Conservation (phyloP, 2,113 vertebrate genomes). For the Ranitomeya variabilis region DNA sequence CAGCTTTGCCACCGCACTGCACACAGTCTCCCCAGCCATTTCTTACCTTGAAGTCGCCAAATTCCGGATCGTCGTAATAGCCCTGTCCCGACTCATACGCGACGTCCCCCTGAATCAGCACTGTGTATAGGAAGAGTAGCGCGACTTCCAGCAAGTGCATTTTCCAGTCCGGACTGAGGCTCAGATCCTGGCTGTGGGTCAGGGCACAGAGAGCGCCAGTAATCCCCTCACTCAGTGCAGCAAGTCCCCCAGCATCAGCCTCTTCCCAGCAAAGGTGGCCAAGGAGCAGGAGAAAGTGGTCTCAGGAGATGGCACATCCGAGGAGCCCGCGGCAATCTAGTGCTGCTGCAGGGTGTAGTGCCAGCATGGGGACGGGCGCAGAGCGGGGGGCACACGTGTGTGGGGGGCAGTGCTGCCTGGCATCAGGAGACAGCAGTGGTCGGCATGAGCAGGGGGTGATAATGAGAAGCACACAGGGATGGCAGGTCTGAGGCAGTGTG, state of each 20-base stretch:
- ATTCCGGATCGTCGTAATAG: conserved; percentile 72
- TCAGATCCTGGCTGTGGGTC: conserved; percentile 3
- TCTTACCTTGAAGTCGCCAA: conserved; percentile 71
- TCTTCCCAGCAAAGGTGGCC: conserved; percentile 63
- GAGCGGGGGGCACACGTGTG: conserved; percentile 6
- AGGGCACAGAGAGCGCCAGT: conserved; percentile 27
- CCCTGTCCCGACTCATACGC: conserved; percentile 75
- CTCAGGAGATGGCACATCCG: conserved; percentile 74
- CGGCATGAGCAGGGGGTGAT: conserved; percentile 7
- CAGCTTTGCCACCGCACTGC: not conserved
- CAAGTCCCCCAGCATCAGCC: conserved; percentile 52
- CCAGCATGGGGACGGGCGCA: conserved; percentile 12
- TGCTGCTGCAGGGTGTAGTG: conserved; percentile 39
- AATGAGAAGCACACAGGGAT: conserved; percentile 36
- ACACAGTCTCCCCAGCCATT: not conserved
- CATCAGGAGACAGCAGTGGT: conserved; percentile 45
- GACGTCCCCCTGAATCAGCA: conserved; percentile 56
- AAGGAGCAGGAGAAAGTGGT: conserved; percentile 62
- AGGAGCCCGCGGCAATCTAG: conserved; percentile 62
- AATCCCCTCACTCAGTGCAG: conserved; percentile 64
- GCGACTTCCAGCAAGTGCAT: conserved; percentile 79
- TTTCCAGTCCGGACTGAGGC: conserved; percentile 50
- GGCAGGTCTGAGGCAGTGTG: conserved; percentile 43
- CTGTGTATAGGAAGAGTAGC: conserved; percentile 65
- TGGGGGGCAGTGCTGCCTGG: conserved; percentile 13